These are phyloP conservation scores for Isoperla grammatica DNA, from an alignment of 2,888 invertebrate genomes.

Conservation along the genomic window DNA sequence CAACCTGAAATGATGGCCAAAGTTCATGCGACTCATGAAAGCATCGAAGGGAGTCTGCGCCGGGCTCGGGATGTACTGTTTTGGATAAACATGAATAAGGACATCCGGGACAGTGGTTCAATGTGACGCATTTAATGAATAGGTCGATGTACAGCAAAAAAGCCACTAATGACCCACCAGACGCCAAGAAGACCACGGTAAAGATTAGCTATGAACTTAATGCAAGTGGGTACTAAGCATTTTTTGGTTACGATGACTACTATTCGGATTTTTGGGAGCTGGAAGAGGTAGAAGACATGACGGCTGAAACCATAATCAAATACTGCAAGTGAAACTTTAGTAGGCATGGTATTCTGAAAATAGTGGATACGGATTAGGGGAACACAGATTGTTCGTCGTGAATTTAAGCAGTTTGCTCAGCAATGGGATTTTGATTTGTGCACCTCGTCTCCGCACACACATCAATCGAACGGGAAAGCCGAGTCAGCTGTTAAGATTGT, in stretches of 20 bases:
- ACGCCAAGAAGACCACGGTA: conserved; percentile 30
- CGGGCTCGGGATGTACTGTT: conserved; percentile 25
- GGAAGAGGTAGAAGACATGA: conserved; percentile 21
- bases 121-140: too few relatives aligned
- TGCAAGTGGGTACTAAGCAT: conserved; percentile 18
- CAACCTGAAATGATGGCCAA: conserved; percentile 9
- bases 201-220: conserved; percentile 29
- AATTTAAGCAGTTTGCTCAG: conserved; percentile 27
- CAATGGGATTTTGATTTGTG: conserved; percentile 29
- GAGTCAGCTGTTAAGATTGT: conserved; percentile 32
- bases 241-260: conserved; percentile 30
- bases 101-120: conserved; percentile 12
- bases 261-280: conserved; percentile 29
- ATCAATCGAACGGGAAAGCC: conserved; percentile 33
- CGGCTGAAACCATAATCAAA: conserved; percentile 22
- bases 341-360: conserved; percentile 29
- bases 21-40: conserved; percentile 24
- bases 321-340: conserved; percentile 28
- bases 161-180: conserved; percentile 25
- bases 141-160: too few relatives aligned
- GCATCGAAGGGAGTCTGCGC: conserved; percentile 21
- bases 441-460: conserved; percentile 29
- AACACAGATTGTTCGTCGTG: conserved; percentile 25
- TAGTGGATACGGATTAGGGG: conserved; percentile 29
- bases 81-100: conserved; percentile 27